phyloP scores from a whole-genome alignment of 2,113 vertebrate species.

The Mus spicilegus region DNA sequence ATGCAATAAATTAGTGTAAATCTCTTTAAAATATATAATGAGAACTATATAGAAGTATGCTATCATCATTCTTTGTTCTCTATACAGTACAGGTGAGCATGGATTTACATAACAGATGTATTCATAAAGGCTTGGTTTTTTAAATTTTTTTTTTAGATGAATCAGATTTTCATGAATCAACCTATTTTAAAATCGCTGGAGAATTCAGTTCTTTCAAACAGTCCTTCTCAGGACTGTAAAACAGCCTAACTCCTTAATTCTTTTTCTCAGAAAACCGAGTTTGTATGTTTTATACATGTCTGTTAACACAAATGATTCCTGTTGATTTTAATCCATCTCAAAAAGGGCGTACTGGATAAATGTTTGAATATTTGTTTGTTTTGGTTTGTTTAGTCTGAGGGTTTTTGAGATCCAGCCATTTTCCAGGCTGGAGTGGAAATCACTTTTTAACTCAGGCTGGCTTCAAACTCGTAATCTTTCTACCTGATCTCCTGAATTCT shows the following conservation, averaged over 20 bases:
- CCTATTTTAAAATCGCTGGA: constrained; percentile 42
- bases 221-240: constrained; percentile 21
- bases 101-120: constrained; percentile 73
- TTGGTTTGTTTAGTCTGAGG: neutral
- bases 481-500: neutral
- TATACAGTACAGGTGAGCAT: constrained; percentile 69
- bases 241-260: constrained; percentile 36
- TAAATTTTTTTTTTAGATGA: constrained; percentile 34
- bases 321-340: constrained; percentile 36
- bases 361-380: neutral
- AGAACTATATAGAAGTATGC: constrained; percentile 62
- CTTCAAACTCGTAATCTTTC: neutral
- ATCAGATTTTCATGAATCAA: constrained; percentile 75
- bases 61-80: constrained; percentile 68
- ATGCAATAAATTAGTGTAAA: constrained; percentile 70
- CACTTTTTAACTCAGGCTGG: neutral
- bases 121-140: constrained; percentile 18
- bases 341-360: neutral
- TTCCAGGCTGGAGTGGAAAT: neutral
- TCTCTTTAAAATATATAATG: constrained; percentile 66
- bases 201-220: constrained; percentile 63
- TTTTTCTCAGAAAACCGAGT: constrained; percentile 48
- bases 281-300: constrained; percentile 47
- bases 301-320: constrained; percentile 13
- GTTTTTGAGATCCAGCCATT: neutral